Evolutionary conservation across 2,797 vertebrate species (phyloP).

Genomic region (Artibeus jamaicensis): DNA sequence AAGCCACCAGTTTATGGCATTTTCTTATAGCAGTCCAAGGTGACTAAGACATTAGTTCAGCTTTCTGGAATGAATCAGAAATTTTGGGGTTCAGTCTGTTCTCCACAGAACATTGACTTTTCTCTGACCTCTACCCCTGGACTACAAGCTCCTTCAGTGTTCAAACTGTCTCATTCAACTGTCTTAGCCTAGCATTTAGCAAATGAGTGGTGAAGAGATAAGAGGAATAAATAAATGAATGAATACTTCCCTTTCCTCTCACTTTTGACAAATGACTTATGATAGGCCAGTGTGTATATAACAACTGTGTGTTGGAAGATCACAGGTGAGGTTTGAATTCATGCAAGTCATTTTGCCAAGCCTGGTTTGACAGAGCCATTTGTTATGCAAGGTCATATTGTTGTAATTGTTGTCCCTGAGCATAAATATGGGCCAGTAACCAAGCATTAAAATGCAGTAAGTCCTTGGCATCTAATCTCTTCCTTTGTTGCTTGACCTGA

Average conservation of each 20-base stretch:
- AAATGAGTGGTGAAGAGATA: background rate
- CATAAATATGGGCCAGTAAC: constrained; percentile 38
- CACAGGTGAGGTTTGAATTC: constrained; percentile 46
- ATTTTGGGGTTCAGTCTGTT: background rate
- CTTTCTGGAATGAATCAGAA: background rate
- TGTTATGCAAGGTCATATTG: constrained; percentile 62
- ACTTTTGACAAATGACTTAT: background rate
- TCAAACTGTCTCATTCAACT: background rate
- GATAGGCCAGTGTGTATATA: background rate
- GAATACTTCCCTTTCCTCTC: background rate
- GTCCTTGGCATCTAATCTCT: constrained; percentile 51
- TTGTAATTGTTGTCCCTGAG: constrained; percentile 60
- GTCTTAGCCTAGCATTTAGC: background rate
- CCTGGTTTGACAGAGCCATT: constrained; percentile 53
- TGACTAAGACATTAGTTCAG: background rate
- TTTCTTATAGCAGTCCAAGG: background rate
- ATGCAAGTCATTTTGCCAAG: constrained; percentile 38
- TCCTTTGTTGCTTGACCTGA: constrained; percentile 51
- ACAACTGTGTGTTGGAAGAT: background rate
- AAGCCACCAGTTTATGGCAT: background rate
- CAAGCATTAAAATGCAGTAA: constrained; percentile 54
- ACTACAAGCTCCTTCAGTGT: background rate
- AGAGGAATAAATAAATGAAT: background rate
- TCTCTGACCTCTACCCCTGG: background rate
- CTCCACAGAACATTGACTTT: background rate